A percentile compares a stretch with the other conserved stretches of the same genome.
These are phyloP conservation scores for Priapulus caudatus DNA, from an alignment of 2,888 invertebrate genomes.

Conservation along the genomic window DNA sequence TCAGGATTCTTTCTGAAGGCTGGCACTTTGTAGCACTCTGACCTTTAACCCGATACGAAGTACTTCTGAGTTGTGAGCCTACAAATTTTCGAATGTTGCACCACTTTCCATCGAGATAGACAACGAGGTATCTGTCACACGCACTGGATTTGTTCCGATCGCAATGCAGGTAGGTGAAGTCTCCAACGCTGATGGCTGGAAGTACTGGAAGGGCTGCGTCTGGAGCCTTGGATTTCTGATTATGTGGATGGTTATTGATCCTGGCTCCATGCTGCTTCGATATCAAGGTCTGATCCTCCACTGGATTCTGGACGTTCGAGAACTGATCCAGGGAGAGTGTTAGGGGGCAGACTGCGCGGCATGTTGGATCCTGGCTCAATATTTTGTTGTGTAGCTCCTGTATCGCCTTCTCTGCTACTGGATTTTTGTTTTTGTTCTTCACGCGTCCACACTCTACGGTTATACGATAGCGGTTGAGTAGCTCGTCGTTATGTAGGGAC, in stretches of 20 bases:
- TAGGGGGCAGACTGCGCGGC: conserved; percentile 13
- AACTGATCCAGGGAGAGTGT: conserved; percentile 13
- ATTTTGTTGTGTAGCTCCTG: too few species aligned
- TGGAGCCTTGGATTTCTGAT: conserved; percentile 19
- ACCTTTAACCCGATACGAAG: conserved; percentile 18
- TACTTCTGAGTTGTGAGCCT: conserved; percentile 16
- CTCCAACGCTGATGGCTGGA: conserved; percentile 16
- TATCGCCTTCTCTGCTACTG: too few species aligned
- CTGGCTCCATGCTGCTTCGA: conserved; percentile 14
- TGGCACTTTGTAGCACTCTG: too few species aligned
- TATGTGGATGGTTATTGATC: conserved; percentile 17
- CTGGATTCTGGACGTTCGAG: conserved; percentile 18
- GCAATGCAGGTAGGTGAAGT: conserved; percentile 17
- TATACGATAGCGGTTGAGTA: too few species aligned
- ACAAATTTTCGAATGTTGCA: conserved; percentile 19
- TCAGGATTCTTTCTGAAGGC: too few species aligned
- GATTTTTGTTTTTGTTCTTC: too few species aligned
- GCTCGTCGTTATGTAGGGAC: too few species aligned
- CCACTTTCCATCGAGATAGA: conserved; percentile 16
- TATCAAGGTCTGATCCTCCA: conserved; percentile 16
- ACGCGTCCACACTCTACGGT: too few species aligned
- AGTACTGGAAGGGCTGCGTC: too few species aligned
- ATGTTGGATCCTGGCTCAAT: conserved; percentile 18
- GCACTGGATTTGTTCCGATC: conserved; percentile 16
- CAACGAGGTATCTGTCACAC: conserved; percentile 18